Conservation (phyloP, 2,113 vertebrate genomes). For the Mustelus asterias region DNA sequence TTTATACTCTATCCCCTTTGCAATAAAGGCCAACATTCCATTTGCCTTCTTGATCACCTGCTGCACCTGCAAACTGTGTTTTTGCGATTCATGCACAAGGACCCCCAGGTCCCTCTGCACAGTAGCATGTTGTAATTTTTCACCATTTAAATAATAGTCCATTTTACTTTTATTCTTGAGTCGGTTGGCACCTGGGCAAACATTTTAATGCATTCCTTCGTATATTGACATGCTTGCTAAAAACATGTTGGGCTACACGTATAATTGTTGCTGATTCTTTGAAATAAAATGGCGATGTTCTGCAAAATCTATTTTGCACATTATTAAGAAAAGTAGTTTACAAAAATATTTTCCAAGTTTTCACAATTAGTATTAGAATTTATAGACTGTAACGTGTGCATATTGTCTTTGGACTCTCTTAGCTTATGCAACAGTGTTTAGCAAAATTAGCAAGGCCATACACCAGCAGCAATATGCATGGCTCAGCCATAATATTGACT, state of each 20-base stretch:
- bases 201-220: not conserved
- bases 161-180: too few relatives aligned
- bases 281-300: not conserved
- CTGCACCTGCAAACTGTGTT: too few relatives aligned
- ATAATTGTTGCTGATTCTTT: not conserved
- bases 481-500: conserved; percentile 60
- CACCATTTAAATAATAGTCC: too few relatives aligned
- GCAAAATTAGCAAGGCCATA: conserved; percentile 72
- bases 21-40: too few relatives aligned
- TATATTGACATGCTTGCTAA: not conserved
- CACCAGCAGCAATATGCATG: conserved; percentile 60
- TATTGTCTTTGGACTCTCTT: conserved; percentile 63
- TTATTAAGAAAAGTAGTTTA: not conserved
- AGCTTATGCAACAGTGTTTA: conserved; percentile 65
- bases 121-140: too few relatives aligned
- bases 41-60: too few relatives aligned
- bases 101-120: too few relatives aligned
- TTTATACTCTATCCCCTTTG: too few relatives aligned
- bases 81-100: too few relatives aligned
- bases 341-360: not conserved
- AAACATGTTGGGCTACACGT: not conserved
- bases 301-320: not conserved
- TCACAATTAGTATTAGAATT: conserved; percentile 58
- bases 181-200: not conserved
- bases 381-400: conserved; percentile 61